A percentile compares a stretch with the other conserved stretches of the same genome.
These are phyloP conservation scores for Protonibea diacanthus DNA, from an alignment of 2,797 vertebrate genomes.

Conservation along the genomic window DNA sequence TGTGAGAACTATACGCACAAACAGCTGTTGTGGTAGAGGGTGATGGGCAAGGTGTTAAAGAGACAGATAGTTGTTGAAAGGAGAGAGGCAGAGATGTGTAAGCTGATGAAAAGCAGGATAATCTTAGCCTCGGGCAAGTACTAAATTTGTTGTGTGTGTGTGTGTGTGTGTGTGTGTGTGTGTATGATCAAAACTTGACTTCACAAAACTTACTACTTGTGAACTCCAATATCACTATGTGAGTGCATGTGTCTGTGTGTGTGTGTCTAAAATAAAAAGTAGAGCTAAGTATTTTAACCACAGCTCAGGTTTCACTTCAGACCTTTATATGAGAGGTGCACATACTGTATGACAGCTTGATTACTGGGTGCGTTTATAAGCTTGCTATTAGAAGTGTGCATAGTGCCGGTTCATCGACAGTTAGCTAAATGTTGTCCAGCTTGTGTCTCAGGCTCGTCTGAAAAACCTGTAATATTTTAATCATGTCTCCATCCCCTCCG, in stretches of 20 bases:
- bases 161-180: not conserved
- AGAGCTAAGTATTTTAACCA: not conserved
- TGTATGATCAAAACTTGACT: slow-evolving; percentile 38
- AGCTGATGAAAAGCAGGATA: slow-evolving; percentile 73
- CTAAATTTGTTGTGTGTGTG: slow-evolving; percentile 46
- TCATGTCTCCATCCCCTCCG: slow-evolving; percentile 25
- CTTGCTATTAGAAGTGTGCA: slow-evolving; percentile 6
- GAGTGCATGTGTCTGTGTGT: not conserved
- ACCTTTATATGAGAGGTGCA: not conserved
- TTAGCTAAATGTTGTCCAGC: slow-evolving; percentile 29
- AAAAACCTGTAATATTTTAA: slow-evolving; percentile 25
- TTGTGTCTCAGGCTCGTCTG: not conserved
- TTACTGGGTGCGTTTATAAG: slow-evolving; percentile 2
- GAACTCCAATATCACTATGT: slow-evolving; percentile 16
- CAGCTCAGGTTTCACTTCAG: slow-evolving; percentile 12
- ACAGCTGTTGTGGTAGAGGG: slow-evolving; percentile 65
- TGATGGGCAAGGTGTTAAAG: slow-evolving; percentile 75
- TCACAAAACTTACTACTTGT: slow-evolving; percentile 25
- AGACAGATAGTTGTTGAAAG: slow-evolving; percentile 72
- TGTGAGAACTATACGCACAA: slow-evolving; percentile 27
- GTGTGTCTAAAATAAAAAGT: not conserved
- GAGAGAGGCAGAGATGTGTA: slow-evolving; percentile 61
- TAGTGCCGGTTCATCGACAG: slow-evolving; percentile 13
- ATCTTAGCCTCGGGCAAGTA: slow-evolving; percentile 69
- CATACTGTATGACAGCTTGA: not conserved